Conservation (phyloP, 2,113 vertebrate genomes). For the Nipponia nippon region DNA sequence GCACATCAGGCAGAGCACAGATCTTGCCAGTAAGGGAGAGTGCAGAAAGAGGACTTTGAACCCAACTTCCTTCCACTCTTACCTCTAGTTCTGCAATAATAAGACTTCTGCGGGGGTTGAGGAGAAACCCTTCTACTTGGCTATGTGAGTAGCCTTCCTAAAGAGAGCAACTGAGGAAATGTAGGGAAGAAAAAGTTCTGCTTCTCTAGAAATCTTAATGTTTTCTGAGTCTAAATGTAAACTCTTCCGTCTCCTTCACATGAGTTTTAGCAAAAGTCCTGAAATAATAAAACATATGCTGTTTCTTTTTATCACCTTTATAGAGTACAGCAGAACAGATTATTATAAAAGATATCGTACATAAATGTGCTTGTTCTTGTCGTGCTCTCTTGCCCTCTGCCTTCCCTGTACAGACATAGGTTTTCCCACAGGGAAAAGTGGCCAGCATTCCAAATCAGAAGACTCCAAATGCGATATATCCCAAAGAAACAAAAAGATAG, state of each 20-base stretch:
- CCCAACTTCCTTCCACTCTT: background rate
- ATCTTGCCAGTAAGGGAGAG: background rate
- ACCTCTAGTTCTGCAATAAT: background rate
- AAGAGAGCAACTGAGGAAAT: background rate
- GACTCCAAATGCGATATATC: background rate
- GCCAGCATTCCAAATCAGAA: background rate
- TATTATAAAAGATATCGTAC: background rate
- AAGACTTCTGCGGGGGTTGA: background rate
- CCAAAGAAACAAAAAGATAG: background rate
- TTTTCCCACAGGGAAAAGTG: background rate
- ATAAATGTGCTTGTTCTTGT: background rate
- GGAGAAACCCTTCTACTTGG: background rate
- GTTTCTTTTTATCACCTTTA: background rate
- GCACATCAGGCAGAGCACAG: background rate
- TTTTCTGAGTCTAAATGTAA: background rate
- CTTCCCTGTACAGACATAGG: background rate
- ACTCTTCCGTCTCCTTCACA: background rate
- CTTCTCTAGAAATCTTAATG: background rate
- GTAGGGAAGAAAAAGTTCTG: background rate
- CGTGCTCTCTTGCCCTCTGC: background rate
- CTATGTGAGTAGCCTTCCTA: background rate
- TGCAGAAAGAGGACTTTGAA: slow-evolving; percentile 13
- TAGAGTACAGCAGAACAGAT: background rate
- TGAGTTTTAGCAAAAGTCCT: background rate
- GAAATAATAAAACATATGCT: background rate